Conservation (phyloP, 2,113 vertebrate species). For the Xenus cinereus region DNA sequence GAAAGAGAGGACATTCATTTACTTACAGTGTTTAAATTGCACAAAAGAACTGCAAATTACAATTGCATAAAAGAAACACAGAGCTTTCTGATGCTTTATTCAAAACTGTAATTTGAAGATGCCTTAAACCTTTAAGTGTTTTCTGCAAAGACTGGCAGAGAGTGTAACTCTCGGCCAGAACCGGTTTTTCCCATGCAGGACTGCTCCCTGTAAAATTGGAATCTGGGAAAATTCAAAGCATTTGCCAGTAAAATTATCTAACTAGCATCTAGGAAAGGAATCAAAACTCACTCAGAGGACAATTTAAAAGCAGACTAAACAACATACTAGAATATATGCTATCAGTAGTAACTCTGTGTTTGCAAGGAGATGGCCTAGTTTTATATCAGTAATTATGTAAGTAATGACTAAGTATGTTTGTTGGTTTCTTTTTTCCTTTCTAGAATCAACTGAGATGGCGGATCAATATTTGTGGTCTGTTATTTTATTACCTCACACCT, state of each 20-base stretch:
- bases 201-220: not conserved
- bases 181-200: not conserved
- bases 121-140: not conserved
- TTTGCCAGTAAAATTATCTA: not conserved
- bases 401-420: not conserved
- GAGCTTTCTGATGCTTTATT: not conserved
- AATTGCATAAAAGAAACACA: not conserved
- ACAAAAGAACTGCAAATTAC: not conserved
- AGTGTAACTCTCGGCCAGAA: not conserved
- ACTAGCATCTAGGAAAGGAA: not conserved
- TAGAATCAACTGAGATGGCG: not conserved
- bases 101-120: not conserved
- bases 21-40: not conserved
- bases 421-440: not conserved
- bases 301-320: not conserved
- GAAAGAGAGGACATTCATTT: not conserved
- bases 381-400: not conserved
- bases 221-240: not conserved
- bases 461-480: not conserved
- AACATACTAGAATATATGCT: not conserved
- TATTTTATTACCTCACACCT: not conserved
- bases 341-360: not conserved
- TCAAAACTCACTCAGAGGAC: not conserved
- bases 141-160: not conserved
- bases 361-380: not conserved